Base-by-base conservation (phyloP, 2,113 vertebrate species). In the Carassius gibelio region DNA sequence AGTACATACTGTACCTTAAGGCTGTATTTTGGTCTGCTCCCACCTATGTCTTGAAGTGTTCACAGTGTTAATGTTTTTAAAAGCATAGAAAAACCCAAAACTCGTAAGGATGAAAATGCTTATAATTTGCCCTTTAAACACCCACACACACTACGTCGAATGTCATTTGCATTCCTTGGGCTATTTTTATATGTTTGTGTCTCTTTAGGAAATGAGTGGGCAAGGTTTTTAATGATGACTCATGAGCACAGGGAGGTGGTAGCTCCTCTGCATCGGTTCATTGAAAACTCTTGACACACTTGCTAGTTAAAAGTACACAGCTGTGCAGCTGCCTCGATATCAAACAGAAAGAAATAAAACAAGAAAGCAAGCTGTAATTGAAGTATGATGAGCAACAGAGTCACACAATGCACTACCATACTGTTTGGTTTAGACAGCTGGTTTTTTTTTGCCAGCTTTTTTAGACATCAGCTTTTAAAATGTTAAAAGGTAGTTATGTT, bases 101-200 rank as follows among this genome's bases (percentile, higher is more conserved):
- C 91, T 89, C 86, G 92, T 91, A 95, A 94, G 92, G 91, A 90
- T 92, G 90, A 89, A 91, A 91, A 92, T 69, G 89, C 88, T 96
- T 94, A 94, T 93, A 91, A 94, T 94, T 94, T 93, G 93, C 94
- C 94, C 95, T 96, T 96, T 93, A 93, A 94, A 95, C 95, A 93
- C 96, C 96, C 94, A 96, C 96, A 88, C 93, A 95, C 95, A 96
- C 95, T 96, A 94, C 92, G 94, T 94, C 91, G 96, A 91, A 96
- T 94, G 95, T 95, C 93, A 94, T 94, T 95, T 95, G 94, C 94
- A 95, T 94, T 93, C 91, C 83, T 92, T 0, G 26, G 91, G 89
- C 96, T 99, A 98, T 97, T 98, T 98, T 95, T 97, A 94, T 89
- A 91, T 92, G 94, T 96, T 97, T 96, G 94, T 97, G 93, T 97